Base-by-base conservation (phyloP, 2,113 vertebrate genomes). In the Onychostruthus taczanowskii region DNA sequence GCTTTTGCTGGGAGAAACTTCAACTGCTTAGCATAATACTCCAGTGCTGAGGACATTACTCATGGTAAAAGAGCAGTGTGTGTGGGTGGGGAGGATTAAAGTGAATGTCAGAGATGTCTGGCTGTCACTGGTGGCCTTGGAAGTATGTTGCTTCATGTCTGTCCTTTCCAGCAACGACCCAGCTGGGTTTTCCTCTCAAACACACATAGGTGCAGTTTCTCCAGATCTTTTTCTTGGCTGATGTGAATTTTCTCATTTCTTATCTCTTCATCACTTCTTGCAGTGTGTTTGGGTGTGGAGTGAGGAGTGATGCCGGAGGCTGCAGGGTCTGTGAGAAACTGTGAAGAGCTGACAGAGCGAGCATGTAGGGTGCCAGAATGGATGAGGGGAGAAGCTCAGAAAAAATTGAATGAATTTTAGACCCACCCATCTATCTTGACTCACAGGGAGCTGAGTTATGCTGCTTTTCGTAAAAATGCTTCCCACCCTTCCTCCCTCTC, bases 1-100 rank as follows among this genome's bases (percentile, higher is more conserved):
- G 82, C 59, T 95, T 95, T 93, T 52, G 56, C 79, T 93, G 70
- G 72, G 85, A 94, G 94, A 86, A 93, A 47, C 68, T 73, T 59
- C 6, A 43, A 47, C 84, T 94, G 87, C 82, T 82, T 83, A 91
- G 72, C 75, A 52, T 86, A 90, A 30, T 70, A 70, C n/a, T 90
- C 24, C 55, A 35, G 46, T 0, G 0, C 79, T 49, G 78, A 86
- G 93, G 58, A 91, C 87, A 58, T 96, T 87, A 96, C 67, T 95
- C 87, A 93, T 77, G 68, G 90, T 94, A 44, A 74, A 85, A 63
- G 55, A 93, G 91, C 82, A 69, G 66, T 16, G 26, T 73, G 87
- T 9, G 88, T 86, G 93, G 91, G 89, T 94, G 87, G 84, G 85
- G 44, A 92, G 82, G 82, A 95, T 94, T 95, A 90, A 69, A 66